Percentiles rank a stretch among this genome's conserved stretches.
These are phyloP conservation scores for Nasonovia ribisnigri DNA, from an alignment of 2,888 invertebrate genomes.

Conservation along the genomic window DNA sequence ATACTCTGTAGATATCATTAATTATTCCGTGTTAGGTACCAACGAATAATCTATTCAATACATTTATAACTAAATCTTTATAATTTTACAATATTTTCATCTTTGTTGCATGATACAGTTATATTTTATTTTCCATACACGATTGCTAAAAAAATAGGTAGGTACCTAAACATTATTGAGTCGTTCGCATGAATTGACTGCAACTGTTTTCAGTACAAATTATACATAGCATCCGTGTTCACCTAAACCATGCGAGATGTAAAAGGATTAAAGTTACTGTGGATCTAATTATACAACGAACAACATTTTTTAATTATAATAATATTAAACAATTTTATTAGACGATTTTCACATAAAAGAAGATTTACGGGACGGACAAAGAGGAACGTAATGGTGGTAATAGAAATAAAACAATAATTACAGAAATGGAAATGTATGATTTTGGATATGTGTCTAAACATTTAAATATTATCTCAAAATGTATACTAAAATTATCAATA, in stretches of 20 bases:
- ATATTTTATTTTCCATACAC: neutral
- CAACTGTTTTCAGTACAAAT: neutral
- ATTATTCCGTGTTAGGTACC: neutral
- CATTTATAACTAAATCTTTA: neutral
- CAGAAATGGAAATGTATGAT: neutral
- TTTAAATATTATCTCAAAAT: constrained; percentile 14
- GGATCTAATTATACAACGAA: neutral
- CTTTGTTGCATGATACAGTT: neutral
- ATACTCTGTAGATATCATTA: no score
- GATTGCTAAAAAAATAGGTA: neutral
- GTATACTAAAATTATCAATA: constrained; percentile 44
- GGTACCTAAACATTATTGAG: neutral
- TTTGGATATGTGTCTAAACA: neutral
- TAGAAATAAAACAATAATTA: neutral
- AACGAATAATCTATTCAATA: neutral
- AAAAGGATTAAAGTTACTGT: neutral
- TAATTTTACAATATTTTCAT: neutral
- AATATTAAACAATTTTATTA: constrained; percentile 17
- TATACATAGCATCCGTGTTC: neutral
- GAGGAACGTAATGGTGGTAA: constrained; percentile 29
- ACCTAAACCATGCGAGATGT: neutral
- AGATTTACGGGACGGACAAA: neutral
- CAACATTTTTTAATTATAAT: neutral
- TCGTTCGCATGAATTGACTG: neutral
- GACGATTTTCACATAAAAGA: neutral